Base-by-base conservation (phyloP, 2,113 vertebrate species). In the Hippoglossus stenolepis region DNA sequence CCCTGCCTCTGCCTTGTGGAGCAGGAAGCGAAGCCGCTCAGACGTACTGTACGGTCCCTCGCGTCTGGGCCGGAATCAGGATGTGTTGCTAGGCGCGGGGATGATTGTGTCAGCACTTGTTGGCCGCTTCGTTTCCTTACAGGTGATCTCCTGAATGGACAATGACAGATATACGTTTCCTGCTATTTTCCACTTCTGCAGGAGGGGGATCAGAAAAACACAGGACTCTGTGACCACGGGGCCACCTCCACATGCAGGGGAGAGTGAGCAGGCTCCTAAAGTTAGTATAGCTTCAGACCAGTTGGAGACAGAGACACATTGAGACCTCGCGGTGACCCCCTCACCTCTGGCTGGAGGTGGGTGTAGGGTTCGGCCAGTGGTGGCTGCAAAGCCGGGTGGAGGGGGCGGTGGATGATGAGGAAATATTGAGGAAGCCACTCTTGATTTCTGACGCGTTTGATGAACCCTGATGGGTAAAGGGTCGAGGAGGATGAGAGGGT, bases 131-230 rank as follows among this genome's bases (percentile, higher is more conserved):
- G 89, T 93, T 94, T 95, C 93, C 94, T 94, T 94, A 94, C 94
- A 95, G 94, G 94, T 95, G 94, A 95, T 93, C 92, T 92, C 89
- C 88, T 94, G 90, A 94, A 94, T 94, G 87, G 87, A 89, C 91
- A 93, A 90, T 94, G 94, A 94, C 94, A 94, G 94, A 94, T 94
- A 92, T 93, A 94, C 87, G 81, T 93, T 93, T 94, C 94, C 94
- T 94, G 93, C 90, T 90, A 93, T 93, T 94, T 93, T 94, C 82
- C 90, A 85, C 77, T 84, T 79, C 87, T 89, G 84, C 82, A 84
- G 81, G 79, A 89, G 87, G 88, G 79, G 84, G 87, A 51, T 51
- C 87, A 87, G 77, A 86, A 90, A 90, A 93, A 93, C 92, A 93
- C 61, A 54, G 73, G 77, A 83, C 82, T 84, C 64, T 64, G 75